Percentiles rank a stretch among this genome's conserved stretches.
Evolutionary conservation across 2,797 vertebrate species (phyloP).

Genomic region (Pseudotriccus pelzelni): DNA sequence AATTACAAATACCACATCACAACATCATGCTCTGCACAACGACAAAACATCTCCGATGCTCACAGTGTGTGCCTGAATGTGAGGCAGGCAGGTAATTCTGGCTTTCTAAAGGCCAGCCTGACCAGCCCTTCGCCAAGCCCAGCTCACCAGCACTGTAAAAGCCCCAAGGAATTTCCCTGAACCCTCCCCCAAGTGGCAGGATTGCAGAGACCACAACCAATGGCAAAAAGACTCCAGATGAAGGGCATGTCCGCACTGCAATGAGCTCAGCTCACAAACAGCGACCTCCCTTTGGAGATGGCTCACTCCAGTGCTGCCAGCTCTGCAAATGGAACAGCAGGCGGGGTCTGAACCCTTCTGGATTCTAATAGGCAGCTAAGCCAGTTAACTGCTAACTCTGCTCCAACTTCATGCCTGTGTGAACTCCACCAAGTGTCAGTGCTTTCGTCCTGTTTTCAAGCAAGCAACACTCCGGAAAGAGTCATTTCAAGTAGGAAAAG

Average conservation of each 20-base stretch:
- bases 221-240: not conserved
- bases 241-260: not conserved
- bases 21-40: not conserved
- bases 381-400: not conserved
- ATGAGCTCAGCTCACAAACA: not conserved
- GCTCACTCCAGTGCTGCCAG: not conserved
- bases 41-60: not conserved
- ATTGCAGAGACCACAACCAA: not conserved
- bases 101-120: not conserved
- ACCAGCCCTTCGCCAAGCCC: not conserved
- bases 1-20: not conserved
- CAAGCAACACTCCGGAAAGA: not conserved
- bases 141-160: not conserved
- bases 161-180: not conserved
- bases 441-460: rapidly evolving
- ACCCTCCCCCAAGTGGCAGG: not conserved
- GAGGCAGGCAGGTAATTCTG: not conserved
- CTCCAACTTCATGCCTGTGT: rapidly evolving
- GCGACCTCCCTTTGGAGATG: rapidly evolving
- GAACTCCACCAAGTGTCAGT: not conserved
- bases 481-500: not conserved
- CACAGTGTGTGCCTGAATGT: rapidly evolving
- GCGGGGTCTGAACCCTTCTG: not conserved
- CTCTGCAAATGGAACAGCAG: not conserved
- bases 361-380: not conserved